A percentile compares a stretch with the other conserved stretches of the same genome.
Evolutionary conservation across 2,888 invertebrate genomes (phyloP).

Genomic region (Amblyteles armatorius): DNA sequence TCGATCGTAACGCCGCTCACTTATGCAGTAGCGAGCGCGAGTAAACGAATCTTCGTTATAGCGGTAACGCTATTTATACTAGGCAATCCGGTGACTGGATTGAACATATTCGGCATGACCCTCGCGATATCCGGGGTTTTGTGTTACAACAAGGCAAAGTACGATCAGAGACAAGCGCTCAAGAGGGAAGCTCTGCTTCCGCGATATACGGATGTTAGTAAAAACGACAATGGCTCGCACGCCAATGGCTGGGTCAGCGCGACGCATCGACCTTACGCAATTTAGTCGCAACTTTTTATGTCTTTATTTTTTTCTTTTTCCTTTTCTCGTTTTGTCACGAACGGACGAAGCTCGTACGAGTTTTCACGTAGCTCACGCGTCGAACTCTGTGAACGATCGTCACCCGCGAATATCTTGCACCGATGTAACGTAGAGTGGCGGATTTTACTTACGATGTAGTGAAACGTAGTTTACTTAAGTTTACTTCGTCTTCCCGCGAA

Average conservation of each 20-base stretch:
- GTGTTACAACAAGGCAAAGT: slow-evolving; percentile 94
- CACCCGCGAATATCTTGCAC: neutral
- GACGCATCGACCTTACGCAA: slow-evolving; percentile 74
- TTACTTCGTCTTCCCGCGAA: neutral
- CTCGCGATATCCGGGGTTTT: slow-evolving; percentile 96
- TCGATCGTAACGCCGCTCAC: slow-evolving; percentile 96
- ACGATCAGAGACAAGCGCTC: slow-evolving; percentile 87
- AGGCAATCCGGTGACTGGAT: slow-evolving; percentile 95
- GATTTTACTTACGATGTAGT: neutral
- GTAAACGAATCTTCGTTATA: slow-evolving; percentile 97
- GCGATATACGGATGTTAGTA: slow-evolving; percentile 74
- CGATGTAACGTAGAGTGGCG: neutral
- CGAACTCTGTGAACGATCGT: neutral
- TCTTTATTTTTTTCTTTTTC: slow-evolving; percentile 25
- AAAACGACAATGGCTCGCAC: slow-evolving; percentile 72
- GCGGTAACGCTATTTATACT: slow-evolving; percentile 94
- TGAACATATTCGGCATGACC: slow-evolving; percentile 96
- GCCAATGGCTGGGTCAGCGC: slow-evolving; percentile 78
- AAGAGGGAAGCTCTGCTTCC: slow-evolving; percentile 87
- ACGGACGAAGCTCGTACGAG: slow-evolving; percentile 64
- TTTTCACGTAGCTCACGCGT: slow-evolving; percentile 53
- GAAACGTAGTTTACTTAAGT: neutral
- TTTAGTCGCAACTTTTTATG: slow-evolving; percentile 75
- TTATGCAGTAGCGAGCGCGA: slow-evolving; percentile 98
- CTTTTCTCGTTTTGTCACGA: slow-evolving; percentile 19